Percentiles rank a stretch among this genome's conserved stretches.
These are phyloP conservation scores for Drosophila ambigua DNA, from an alignment of 1,140 invertebrate species.

Conservation along the genomic window DNA sequence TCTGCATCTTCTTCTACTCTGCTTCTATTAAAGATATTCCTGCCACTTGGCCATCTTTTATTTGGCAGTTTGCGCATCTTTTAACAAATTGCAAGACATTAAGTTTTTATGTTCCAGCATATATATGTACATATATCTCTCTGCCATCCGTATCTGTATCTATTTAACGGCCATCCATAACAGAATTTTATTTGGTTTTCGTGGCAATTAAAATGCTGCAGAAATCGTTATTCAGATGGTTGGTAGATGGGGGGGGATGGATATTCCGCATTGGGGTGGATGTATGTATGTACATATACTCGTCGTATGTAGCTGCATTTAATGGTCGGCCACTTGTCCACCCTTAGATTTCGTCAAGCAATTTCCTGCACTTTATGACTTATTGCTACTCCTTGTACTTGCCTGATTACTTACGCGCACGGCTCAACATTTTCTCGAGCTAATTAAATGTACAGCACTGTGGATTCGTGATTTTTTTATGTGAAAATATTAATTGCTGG, in stretches of 20 bases:
- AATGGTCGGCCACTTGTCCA: conserved; percentile 53
- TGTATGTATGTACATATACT: too few relatives aligned
- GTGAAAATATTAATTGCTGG: conserved; percentile 69
- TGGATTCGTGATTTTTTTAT: conserved; percentile 23
- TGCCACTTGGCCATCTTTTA: conserved; percentile 38
- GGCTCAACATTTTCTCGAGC: conserved; percentile 34
- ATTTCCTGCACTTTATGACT: conserved; percentile 73
- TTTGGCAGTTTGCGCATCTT: conserved; percentile 63
- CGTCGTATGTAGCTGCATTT: conserved; percentile 53
- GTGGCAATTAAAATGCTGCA: conserved; percentile 72
- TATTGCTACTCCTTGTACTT: conserved; percentile 31
- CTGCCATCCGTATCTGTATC: conserved; percentile 16
- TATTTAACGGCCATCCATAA: conserved; percentile 36
- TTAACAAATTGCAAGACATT: conserved; percentile 68
- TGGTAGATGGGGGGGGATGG: neutral
- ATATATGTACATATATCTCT: conserved; percentile 28
- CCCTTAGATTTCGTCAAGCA: conserved; percentile 25
- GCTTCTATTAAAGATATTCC: conserved; percentile 29
- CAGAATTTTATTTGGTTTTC: conserved; percentile 39
- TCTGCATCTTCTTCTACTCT: conserved; percentile 15
- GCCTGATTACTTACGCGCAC: conserved; percentile 4
- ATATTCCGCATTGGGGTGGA: too few relatives aligned
- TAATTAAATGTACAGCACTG: conserved; percentile 52
- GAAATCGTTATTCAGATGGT: conserved; percentile 54
- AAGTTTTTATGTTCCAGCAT: conserved; percentile 65